Conservation (phyloP, 2,797 vertebrate genomes). For the Margarornis squamiger region DNA sequence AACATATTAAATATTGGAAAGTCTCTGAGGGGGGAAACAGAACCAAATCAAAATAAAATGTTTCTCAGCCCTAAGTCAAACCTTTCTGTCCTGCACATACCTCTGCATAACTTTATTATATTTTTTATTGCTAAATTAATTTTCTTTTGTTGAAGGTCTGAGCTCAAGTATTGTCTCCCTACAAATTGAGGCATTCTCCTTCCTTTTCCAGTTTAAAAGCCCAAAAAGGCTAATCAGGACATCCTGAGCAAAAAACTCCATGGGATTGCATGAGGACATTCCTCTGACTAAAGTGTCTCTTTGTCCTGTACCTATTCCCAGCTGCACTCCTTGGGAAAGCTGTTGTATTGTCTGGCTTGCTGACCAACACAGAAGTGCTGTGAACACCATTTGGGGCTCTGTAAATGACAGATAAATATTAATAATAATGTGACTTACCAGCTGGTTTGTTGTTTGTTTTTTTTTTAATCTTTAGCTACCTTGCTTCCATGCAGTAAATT, state of each 20-base stretch:
- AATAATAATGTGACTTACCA: constrained; percentile 11
- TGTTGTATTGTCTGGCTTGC: not conserved
- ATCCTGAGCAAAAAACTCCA: not conserved
- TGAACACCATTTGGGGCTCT: constrained; percentile 22
- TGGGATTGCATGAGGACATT: not conserved
- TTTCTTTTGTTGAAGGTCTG: not conserved
- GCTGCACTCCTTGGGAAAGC: not conserved
- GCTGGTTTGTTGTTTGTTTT: not conserved
- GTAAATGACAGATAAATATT: constrained; percentile 50
- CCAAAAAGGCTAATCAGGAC: not conserved
- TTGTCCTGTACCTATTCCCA: not conserved
- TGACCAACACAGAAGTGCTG: constrained; percentile 2
- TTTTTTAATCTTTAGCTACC: not conserved
- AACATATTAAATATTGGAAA: not conserved
- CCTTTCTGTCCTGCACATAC: not conserved
- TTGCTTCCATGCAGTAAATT: constrained; percentile 13
- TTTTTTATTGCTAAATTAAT: not conserved
- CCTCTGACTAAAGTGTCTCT: not conserved
- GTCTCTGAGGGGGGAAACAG: not conserved
- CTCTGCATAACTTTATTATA: not conserved
- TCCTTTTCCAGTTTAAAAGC: not conserved
- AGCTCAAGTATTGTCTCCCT: not conserved
- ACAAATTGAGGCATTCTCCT: fast-evolving
- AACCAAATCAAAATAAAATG: not conserved
- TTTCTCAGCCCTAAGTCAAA: not conserved